These are phyloP conservation scores for Arenaria interpres DNA, from an alignment of 2,113 vertebrate genomes.

Conservation along the genomic window DNA sequence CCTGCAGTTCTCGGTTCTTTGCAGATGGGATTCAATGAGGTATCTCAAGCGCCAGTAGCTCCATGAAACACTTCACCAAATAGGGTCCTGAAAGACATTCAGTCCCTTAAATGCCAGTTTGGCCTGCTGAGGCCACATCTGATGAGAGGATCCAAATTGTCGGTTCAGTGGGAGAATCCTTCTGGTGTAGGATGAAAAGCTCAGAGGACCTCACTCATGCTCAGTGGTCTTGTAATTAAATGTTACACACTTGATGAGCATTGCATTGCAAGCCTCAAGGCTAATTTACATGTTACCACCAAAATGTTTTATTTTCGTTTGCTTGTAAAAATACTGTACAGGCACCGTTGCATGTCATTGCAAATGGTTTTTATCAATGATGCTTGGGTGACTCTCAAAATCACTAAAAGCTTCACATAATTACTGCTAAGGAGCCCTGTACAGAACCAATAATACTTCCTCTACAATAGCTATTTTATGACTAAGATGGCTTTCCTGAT, in stretches of 20 bases:
- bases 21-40: neutral
- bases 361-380: conserved; percentile 46
- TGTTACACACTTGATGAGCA: conserved; percentile 61
- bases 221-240: conserved; percentile 60
- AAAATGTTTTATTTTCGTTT: conserved; percentile 59
- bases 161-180: neutral
- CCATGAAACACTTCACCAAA: neutral
- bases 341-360: conserved; percentile 32
- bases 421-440: conserved; percentile 28
- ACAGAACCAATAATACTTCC: conserved; percentile 7
- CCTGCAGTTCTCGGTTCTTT: neutral
- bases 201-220: conserved; percentile 20
- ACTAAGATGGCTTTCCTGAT: conserved; percentile 33
- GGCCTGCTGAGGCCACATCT: neutral
- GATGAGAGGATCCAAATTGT: neutral
- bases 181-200: neutral
- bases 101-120: neutral
- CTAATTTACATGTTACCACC: conserved; percentile 62
- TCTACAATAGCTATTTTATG: conserved; percentile 7
- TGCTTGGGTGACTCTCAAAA: conserved; percentile 42
- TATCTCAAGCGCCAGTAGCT: neutral
- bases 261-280: conserved; percentile 39
- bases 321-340: conserved; percentile 20
- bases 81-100: neutral
- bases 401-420: conserved; percentile 50